Evolutionary conservation across 2,888 invertebrate species (phyloP).

Genomic region (Ethmia dodecea): DNA sequence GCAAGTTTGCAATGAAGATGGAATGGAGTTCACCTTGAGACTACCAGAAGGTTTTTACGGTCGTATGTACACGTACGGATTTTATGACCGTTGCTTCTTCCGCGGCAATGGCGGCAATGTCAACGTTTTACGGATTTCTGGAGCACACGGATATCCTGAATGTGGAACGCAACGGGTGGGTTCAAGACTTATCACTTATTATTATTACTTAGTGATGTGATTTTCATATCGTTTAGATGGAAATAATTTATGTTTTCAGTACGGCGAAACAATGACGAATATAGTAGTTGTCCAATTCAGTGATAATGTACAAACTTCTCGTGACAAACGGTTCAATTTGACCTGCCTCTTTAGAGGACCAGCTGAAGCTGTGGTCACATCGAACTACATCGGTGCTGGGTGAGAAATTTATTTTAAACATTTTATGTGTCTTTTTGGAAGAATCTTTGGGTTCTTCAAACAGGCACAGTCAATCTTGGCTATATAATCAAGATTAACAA

Average conservation of each 20-base stretch:
- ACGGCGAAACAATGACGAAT: constrained; percentile 95
- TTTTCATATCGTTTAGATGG: background rate
- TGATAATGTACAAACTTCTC: constrained; percentile 93
- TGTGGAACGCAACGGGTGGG: constrained; percentile 91
- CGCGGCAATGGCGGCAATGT: constrained; percentile 92
- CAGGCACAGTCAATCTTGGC: constrained; percentile 18
- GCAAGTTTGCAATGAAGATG: constrained; percentile 94
- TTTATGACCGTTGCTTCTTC: constrained; percentile 94
- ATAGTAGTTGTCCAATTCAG: constrained; percentile 96
- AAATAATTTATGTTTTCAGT: constrained; percentile 67
- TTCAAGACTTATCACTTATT: too few relatives aligned
- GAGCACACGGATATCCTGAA: constrained; percentile 95
- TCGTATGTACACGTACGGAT: constrained; percentile 93
- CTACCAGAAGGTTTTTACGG: constrained; percentile 94
- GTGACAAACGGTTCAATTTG: constrained; percentile 93
- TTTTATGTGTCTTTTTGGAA: constrained; percentile 31
- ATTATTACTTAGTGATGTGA: too few relatives aligned
- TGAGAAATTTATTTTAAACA: constrained; percentile 52
- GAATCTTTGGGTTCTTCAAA: constrained; percentile 22
- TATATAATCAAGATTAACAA: constrained; percentile 31
- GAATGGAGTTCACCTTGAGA: constrained; percentile 94
- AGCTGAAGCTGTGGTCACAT: constrained; percentile 94
- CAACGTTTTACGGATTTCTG: constrained; percentile 90
- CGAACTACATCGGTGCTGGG: constrained; percentile 95
- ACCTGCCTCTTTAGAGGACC: constrained; percentile 95